phyloP scores from a whole-genome alignment of 2,113 vertebrate species.

The Cebus imitator region DNA sequence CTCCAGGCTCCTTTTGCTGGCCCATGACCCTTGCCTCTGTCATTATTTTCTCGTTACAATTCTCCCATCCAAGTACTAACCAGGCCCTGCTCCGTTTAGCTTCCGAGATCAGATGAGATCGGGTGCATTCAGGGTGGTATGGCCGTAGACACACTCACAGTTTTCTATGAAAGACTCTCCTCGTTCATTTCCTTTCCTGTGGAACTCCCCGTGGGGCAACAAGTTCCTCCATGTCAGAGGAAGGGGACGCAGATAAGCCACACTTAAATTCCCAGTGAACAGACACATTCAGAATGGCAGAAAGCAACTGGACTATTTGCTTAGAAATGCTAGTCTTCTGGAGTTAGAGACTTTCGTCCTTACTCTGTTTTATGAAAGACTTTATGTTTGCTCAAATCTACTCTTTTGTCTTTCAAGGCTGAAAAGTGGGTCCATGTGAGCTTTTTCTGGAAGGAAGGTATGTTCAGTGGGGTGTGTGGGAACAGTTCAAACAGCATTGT shows the following conservation, averaged over 20 bases:
- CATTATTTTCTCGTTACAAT: conserved; percentile 22
- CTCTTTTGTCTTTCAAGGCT: conserved; percentile 18
- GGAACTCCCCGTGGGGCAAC: background rate
- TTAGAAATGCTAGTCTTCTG: background rate
- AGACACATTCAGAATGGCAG: background rate
- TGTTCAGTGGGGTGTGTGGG: conserved; percentile 7
- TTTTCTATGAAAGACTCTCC: background rate
- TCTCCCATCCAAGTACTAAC: background rate
- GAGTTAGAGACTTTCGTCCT: background rate
- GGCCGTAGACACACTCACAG: too few relatives aligned
- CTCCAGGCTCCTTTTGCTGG: background rate
- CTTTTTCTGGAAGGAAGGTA: conserved; percentile 41
- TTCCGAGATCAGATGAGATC: too few relatives aligned
- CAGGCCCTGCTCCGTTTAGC: too few relatives aligned
- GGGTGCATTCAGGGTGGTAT: too few relatives aligned
- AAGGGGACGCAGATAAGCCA: background rate
- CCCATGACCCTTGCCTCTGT: background rate
- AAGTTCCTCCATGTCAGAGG: background rate
- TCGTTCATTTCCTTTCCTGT: conserved; percentile 1
- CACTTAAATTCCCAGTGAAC: background rate
- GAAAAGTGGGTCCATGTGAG: background rate
- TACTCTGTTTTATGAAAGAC: background rate
- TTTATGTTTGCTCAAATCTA: background rate
- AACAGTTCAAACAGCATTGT: conserved; percentile 36
- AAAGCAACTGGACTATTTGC: conserved; percentile 17